Evolutionary conservation across 2,888 invertebrate species (phyloP).

Genomic region (Mamestra brassicae): DNA sequence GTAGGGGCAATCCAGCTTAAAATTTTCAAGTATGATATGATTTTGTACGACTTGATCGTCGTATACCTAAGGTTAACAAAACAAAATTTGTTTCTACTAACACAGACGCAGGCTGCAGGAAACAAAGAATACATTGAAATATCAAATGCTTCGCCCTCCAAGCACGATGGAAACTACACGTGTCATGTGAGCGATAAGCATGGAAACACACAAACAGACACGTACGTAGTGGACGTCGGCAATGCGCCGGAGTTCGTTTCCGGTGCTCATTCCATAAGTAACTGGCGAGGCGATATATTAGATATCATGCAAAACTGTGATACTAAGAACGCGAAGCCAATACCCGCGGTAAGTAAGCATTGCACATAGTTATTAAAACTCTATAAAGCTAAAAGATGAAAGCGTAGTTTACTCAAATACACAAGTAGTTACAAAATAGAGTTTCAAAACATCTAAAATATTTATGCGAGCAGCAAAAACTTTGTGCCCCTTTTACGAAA

Average conservation of each 20-base stretch:
- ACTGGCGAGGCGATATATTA: slow-evolving; percentile 52
- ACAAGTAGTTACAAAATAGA: no score
- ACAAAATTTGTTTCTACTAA: neutral
- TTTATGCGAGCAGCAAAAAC: no score
- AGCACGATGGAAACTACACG: slow-evolving; percentile 64
- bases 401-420: no score
- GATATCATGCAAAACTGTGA: slow-evolving; percentile 49
- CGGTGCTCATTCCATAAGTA: neutral
- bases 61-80: no score
- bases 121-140: slow-evolving; percentile 31
- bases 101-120: slow-evolving; percentile 37
- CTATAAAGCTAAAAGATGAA: no score
- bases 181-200: slow-evolving; percentile 61
- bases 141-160: neutral
- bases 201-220: slow-evolving; percentile 52
- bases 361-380: neutral
- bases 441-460: no score
- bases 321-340: slow-evolving; percentile 28
- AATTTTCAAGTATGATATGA: neutral
- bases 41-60: neutral
- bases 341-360: slow-evolving; percentile 43
- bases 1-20: neutral
- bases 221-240: slow-evolving; percentile 61
- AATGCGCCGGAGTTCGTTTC: slow-evolving; percentile 29
- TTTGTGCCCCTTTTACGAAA: no score